Base-by-base conservation (phyloP, 1,140 invertebrate genomes). In the Brachionus angularis region DNA sequence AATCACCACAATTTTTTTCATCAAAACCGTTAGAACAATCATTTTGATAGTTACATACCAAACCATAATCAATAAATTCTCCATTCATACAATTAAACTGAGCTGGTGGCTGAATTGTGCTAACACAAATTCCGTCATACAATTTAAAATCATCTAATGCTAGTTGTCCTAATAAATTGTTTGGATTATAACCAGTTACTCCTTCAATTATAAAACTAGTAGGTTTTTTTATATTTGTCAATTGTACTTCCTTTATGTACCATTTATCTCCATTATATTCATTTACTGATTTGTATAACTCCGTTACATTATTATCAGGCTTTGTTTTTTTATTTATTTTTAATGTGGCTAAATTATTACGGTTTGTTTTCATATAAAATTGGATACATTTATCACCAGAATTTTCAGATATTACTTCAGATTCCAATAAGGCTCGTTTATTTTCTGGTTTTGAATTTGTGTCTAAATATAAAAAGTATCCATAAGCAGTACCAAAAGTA, bases 1-100 rank as follows among this genome's bases (percentile, higher is more conserved):
- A 80, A 47, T 76, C 75, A 4, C 78, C 79, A 76, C 79, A 80
- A 16, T 76, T 74, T 10, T 47, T 67, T 67, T 80, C 79, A 73
- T 80, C 79, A 44, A 74, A 74, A n/a, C 75, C 74, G 72, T 78
- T 76, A 8, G 70, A 49, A 72, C 79, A 80, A 72, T 80, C 75
- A 7, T 31, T 31, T 2, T 69, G 72, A 52, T 78, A 80, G 72
- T 80, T 76, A 73, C 79, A 80, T n/a, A 78, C 77, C n/a, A 53
- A 71, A 44, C 27, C 44, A 7, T 18, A 29, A 8, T 25, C 14
- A 18, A 71, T 75, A 7, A 55, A 58, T 25, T 73, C 34, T 49
- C 74, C 74, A 58, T 64, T 74, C 7, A 55, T 71, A 74, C 78
- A 79, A n/a, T 70, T 46, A 46, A 74, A 74, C 46, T 21, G n/a